phyloP scores from a whole-genome alignment of 2,888 invertebrate species.

The Drosophila kambysellisi region DNA sequence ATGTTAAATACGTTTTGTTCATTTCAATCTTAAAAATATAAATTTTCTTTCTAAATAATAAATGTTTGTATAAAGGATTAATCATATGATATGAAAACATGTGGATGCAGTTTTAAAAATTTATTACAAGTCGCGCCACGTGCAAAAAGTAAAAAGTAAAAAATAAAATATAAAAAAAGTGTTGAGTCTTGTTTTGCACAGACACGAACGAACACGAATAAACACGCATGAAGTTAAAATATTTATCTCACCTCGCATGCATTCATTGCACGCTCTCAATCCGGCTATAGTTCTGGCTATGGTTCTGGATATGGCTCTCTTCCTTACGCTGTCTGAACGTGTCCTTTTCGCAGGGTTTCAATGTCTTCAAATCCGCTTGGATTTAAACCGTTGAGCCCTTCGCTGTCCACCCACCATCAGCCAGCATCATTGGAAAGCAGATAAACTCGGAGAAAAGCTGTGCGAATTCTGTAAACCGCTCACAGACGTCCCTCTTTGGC shows the following conservation, averaged over 20 bases:
- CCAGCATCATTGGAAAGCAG: constrained; percentile 40
- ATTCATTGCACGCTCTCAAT: background rate
- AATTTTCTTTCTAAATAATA: no score
- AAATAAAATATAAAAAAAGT: background rate
- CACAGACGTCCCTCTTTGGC: background rate
- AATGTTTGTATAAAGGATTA: no score
- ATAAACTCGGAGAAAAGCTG: constrained; percentile 57
- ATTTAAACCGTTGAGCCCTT: constrained; percentile 51
- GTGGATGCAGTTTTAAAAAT: background rate
- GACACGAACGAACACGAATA: constrained; percentile 1
- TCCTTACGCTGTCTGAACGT: constrained; percentile 9
- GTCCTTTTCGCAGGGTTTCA: constrained; percentile 32
- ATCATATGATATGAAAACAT: background rate
- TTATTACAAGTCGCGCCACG: no score
- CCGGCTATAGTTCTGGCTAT: background rate
- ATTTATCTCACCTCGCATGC: constrained; percentile 6
- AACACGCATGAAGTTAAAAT: constrained; percentile 6
- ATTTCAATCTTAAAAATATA: background rate
- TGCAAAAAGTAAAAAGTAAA: background rate
- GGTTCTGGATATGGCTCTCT: background rate
- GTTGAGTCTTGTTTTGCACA: background rate
- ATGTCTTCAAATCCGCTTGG: constrained; percentile 59
- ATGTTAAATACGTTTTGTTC: background rate
- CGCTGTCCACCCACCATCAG: constrained; percentile 23
- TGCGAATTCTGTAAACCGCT: constrained; percentile 29